These are phyloP conservation scores for Drosophila ananassae DNA, from an alignment of 1,140 invertebrate genomes.

Conservation along the genomic window DNA sequence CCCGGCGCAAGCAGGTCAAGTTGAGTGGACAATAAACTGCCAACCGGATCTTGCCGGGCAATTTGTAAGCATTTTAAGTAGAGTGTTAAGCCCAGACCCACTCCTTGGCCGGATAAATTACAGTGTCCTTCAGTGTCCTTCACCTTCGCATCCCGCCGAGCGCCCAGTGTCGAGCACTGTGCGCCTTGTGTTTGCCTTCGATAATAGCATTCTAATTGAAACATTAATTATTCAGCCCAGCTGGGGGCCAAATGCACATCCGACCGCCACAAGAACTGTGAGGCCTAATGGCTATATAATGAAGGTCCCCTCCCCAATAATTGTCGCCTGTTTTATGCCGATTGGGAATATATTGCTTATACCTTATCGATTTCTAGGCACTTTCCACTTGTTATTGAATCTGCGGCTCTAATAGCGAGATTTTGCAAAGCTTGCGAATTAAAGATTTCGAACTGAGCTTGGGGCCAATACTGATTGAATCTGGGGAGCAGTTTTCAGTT, in stretches of 20 bases:
- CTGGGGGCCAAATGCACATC: conserved; percentile 31
- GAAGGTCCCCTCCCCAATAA: conserved; percentile 34
- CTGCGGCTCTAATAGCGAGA: neutral
- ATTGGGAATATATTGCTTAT: conserved; percentile 4
- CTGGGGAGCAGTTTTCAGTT: conserved; percentile 25
- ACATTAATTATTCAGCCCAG: conserved; percentile 75
- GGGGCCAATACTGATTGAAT: neutral
- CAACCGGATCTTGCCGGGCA: conserved; percentile 57
- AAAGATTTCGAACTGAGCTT: neutral
- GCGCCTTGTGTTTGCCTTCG: conserved; percentile 38
- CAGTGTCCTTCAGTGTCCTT: conserved; percentile 55
- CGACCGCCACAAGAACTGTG: conserved; percentile 7
- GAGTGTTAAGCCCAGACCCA: conserved; percentile 49
- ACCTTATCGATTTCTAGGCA: conserved; percentile 15
- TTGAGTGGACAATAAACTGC: conserved; percentile 75
- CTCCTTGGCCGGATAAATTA: conserved; percentile 23
- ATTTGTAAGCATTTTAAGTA: conserved; percentile 70
- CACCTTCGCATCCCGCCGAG: conserved; percentile 35
- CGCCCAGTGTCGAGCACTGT: neutral
- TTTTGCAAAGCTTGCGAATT: neutral
- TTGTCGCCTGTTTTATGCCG: conserved; percentile 5
- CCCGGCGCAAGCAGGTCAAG: conserved; percentile 63
- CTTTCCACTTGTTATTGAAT: neutral
- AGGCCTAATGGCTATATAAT: conserved; percentile 58
- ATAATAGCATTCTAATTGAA: conserved; percentile 79